These are phyloP conservation scores for Acipenser oxyrinchus DNA, from an alignment of 2,797 vertebrate species.

Conservation along the genomic window DNA sequence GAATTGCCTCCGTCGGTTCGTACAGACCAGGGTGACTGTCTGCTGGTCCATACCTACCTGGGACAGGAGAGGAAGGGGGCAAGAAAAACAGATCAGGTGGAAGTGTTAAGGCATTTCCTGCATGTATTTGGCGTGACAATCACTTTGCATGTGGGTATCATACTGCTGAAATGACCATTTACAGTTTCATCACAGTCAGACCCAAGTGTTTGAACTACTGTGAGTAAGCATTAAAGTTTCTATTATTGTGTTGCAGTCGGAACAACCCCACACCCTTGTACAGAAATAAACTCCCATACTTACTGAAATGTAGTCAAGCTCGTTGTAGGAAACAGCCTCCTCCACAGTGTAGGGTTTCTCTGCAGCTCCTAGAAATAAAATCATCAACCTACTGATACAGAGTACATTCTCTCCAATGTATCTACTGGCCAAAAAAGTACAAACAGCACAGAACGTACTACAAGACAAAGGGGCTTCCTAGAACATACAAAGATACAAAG, in stretches of 20 bases:
- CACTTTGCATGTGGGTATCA: neutral
- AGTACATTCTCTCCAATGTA: neutral
- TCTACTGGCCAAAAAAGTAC: neutral
- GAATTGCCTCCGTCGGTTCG: constrained; percentile 89
- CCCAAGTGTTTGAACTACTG: too few relatives aligned
- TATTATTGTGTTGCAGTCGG: too few relatives aligned
- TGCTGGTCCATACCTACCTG: constrained; percentile 93
- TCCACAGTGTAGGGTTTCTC: constrained; percentile 96
- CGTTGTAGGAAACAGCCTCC: constrained; percentile 87
- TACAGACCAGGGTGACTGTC: constrained; percentile 84
- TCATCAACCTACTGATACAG: neutral
- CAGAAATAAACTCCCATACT: constrained; percentile 36
- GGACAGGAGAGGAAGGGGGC: constrained; percentile 9
- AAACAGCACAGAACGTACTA: neutral
- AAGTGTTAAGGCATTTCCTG: too few relatives aligned
- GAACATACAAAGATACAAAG: too few relatives aligned
- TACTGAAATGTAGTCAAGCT: constrained; percentile 92
- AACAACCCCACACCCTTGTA: too few relatives aligned
- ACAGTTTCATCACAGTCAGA: neutral
- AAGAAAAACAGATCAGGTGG: neutral
- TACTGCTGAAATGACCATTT: neutral
- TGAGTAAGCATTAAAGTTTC: too few relatives aligned
- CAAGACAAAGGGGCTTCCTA: neutral
- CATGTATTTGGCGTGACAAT: too few relatives aligned
- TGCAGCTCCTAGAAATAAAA: constrained; percentile 69